Base-by-base conservation (phyloP, 2,113 vertebrate species). In the Hippopotamus amphibius region DNA sequence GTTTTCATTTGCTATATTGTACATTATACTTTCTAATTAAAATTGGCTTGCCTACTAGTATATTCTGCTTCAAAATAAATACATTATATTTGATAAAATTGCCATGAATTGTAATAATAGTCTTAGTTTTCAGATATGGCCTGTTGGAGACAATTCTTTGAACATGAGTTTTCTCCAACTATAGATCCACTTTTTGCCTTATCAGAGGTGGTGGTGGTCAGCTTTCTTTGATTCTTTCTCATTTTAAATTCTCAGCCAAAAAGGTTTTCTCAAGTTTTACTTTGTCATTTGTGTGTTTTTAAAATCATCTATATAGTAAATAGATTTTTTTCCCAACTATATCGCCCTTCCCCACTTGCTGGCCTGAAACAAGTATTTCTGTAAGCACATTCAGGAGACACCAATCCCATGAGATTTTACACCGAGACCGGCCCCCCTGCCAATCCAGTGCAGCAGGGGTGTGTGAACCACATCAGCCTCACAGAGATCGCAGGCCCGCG, bases 51-150 rank as follows among this genome's bases (percentile, higher is more conserved):
- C 46, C 41, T 82, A 30, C 6, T 86, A 43, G 37, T 77, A 77
- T 57, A 50, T 82, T 59, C 83, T 94, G 19, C n/a, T 94, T 68
- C 41, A 66, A 97, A 96, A 97, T 94, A 90, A 88, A 97, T 43
- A 76, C 21, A 63, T 55, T 72, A 10, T 89, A 86, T 90, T 94
- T 95, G 30, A 93, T 95, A 83, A 89, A 93, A 74, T 53, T 77
- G 37, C 28, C 24, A 9, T 71, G 37, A 79, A 50, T 81, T 88
- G 74, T 88, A 50, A 43, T 95, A 68, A 53, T 1, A 14, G 22
- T 97, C 26, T 76, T 76, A 6, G 16, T 55, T 53, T 71, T 68
- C 65, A 84, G 24, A 7, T 21, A 3, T 5, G 6, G 30, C 15
- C 14, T 66, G 8, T 33, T 41, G 26, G 81, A 93, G 46, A 88